Evolutionary conservation across 2,888 invertebrate species (phyloP), one percentile per base, ranked within the genome.

Genomic region (Epirrhoe tristata): DNA sequence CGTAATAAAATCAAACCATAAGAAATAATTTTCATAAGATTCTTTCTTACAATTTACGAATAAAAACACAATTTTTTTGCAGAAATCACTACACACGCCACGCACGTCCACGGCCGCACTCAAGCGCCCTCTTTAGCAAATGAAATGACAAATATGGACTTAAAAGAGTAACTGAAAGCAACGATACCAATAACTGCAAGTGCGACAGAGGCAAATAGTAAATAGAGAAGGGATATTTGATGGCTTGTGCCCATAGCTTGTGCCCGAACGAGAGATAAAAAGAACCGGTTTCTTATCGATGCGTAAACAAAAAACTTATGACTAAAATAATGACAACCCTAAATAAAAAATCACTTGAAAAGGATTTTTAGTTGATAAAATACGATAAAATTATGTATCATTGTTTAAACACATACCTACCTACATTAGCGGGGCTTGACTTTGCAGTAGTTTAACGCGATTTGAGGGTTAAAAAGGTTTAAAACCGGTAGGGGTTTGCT

Each of bases 111-210:
- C 51, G 31, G 12, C 52, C 52, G 12, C 52, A 52, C 52, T 82
- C 88, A 78, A 86, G 78, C 87, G 78, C 79, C 78, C 81, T 77
- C 81, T 77, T 62, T 77, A 75, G 86, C 77, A 75, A 86, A 81
- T 84, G 90, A 84, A 89, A 90, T 43, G 43, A 34, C 34, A 43
- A 85, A 81, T 85, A 82, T 70, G 81, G 83, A 92, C 90, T 91
- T 89, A 84, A 77, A 72, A 69, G 76, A 78, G 73, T 72, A 74
- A 83, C 83, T 72, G 80, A 84, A 81, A 86, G 60, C 67, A 74
- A 8, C 16, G 73, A 70, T 67, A 69, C 54, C 50, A 61, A 58
- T 51, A 69, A 36, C 34, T 16, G 14, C 64, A 51, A 16, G 86
- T 70, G 72, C 46, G 77, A 89, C 72, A 79, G 81, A 82, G 86